Evolutionary conservation across 1,140 invertebrate genomes (phyloP).

Genomic region (Drosophila chauvacae): DNA sequence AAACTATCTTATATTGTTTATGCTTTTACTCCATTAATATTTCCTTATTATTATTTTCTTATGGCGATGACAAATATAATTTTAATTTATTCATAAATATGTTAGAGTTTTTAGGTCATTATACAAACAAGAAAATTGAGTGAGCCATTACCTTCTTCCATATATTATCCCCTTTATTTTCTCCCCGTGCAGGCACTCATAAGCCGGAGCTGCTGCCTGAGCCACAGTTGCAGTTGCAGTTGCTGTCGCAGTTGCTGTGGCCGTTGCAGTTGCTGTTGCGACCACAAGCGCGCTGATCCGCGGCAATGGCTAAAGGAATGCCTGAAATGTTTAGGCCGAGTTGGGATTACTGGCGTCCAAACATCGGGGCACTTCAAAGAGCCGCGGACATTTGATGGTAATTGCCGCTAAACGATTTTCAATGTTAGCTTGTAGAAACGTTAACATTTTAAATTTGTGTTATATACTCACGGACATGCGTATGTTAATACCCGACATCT

Average conservation of each 20-base stretch:
- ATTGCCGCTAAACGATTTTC: conserved; percentile 83
- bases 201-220: conserved; percentile 6
- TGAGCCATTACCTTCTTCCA: not conserved
- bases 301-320: conserved; percentile 73
- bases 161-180: not conserved
- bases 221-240: conserved; percentile 34
- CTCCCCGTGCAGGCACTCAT: conserved; percentile 13
- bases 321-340: conserved; percentile 78
- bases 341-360: conserved; percentile 82
- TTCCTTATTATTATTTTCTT: not conserved
- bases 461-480: conserved; percentile 77
- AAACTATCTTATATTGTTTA: not conserved
- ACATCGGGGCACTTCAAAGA: conserved; percentile 73
- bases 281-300: conserved; percentile 47
- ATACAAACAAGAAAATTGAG: not conserved
- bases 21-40: no score
- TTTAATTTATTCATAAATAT: not conserved
- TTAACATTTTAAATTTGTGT: conserved; percentile 83
- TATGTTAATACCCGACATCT: conserved; percentile 52
- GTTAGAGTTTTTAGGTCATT: not conserved
- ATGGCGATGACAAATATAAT: no score
- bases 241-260: not conserved
- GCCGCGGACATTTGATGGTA: conserved; percentile 79
- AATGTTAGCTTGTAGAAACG: conserved; percentile 81
- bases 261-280: conserved; percentile 28